phyloP scores from a whole-genome alignment of 1,140 invertebrate species.

The Meloidogyne hapla region DNA sequence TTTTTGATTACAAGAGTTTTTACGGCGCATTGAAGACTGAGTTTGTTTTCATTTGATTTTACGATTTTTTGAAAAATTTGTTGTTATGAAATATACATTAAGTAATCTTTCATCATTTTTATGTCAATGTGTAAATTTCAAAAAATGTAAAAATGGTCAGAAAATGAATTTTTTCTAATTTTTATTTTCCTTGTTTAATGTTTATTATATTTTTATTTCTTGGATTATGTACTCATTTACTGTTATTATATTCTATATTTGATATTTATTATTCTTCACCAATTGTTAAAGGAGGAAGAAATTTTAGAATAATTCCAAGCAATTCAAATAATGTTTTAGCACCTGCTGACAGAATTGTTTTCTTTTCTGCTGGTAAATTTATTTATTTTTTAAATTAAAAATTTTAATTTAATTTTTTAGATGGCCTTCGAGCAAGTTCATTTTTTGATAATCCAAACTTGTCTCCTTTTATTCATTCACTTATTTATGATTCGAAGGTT shows the following conservation, averaged over 20 bases:
- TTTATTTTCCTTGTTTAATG: conserved; percentile 14
- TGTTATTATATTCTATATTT: conserved; percentile 61
- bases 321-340: conserved; percentile 7
- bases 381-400: not conserved
- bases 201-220: conserved; percentile 34
- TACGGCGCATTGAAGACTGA: too few species aligned
- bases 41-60: too few species aligned
- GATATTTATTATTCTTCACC: conserved; percentile 62
- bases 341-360: conserved; percentile 51
- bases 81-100: too few species aligned
- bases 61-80: too few species aligned
- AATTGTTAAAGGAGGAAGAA: conserved; percentile 42
- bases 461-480: conserved; percentile 52
- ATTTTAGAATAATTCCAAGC: conserved; percentile 39
- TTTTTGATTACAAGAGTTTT: too few species aligned
- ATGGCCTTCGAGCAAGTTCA: conserved; percentile 56
- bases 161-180: too few species aligned
- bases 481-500: conserved; percentile 51
- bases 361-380: conserved; percentile 58
- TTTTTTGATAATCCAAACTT: conserved; percentile 52
- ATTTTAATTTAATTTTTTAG: conserved; percentile 36
- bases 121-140: too few species aligned
- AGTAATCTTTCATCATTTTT: too few species aligned
- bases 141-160: too few species aligned
- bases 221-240: conserved; percentile 54